Percentiles rank a stretch among this genome's conserved stretches.
These are phyloP conservation scores for Spodoptera picta DNA, from an alignment of 2,888 invertebrate genomes.

Conservation along the genomic window DNA sequence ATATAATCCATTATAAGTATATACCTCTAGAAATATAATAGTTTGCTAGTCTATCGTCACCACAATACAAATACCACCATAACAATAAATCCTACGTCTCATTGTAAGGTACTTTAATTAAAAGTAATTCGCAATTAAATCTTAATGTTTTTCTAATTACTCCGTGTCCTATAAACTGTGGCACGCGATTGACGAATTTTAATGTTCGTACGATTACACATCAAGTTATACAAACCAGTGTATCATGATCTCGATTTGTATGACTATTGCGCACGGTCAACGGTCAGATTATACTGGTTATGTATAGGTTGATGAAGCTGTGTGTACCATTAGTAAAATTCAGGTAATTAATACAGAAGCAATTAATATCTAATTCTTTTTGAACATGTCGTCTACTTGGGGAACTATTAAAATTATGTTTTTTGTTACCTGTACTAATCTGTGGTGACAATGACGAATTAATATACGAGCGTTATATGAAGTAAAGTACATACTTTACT, in stretches of 20 bases:
- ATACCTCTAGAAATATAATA: too few relatives aligned
- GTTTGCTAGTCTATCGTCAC: too few relatives aligned
- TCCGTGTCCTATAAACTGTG: slow-evolving; percentile 51
- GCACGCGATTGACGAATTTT: slow-evolving; percentile 61
- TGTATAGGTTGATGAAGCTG: too few relatives aligned
- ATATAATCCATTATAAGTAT: too few relatives aligned
- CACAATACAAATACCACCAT: too few relatives aligned
- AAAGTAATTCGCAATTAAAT: slow-evolving; percentile 19
- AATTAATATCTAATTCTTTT: slow-evolving; percentile 28
- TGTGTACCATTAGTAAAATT: slow-evolving; percentile 17
- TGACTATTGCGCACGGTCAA: too few relatives aligned
- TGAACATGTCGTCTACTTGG: slow-evolving; percentile 15
- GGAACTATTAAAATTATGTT: slow-evolving; percentile 12
- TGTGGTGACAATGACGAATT: too few relatives aligned
- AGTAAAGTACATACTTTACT: too few relatives aligned
- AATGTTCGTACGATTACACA: slow-evolving; percentile 44
- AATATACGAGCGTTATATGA: too few relatives aligned
- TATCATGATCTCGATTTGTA: too few relatives aligned
- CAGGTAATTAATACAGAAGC: slow-evolving; percentile 28
- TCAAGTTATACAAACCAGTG: too few relatives aligned
- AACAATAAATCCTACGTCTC: not conserved
- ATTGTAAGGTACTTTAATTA: slow-evolving; percentile 16
- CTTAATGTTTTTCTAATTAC: slow-evolving; percentile 56
- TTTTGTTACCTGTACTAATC: not conserved
- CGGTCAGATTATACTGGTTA: too few relatives aligned